Base-by-base conservation (phyloP, 1,140 invertebrate species). In the Philaenus spumarius region DNA sequence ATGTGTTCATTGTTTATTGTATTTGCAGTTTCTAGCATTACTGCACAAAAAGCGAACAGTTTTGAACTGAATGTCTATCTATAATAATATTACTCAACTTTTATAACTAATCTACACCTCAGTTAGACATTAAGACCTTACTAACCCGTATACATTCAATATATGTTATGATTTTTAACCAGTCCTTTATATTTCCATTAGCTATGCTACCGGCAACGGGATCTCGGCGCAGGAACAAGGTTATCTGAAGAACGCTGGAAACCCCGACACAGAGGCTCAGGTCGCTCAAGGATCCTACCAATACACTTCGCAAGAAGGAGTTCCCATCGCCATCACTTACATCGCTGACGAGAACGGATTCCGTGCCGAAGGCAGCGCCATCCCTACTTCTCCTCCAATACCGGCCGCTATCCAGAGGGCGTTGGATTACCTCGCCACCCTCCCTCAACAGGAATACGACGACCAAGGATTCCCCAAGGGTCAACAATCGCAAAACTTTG, bases 231-330 rank as follows among this genome's bases (percentile, higher is more conserved):
- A 74, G 15, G 73, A 73, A 34, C 50, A 62, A 4, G 71, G 71
- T 0, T 60, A 69, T 12, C 15, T 73, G 59, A 67, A 66, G 20
- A 67, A 67, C 53, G 62, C 65, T 11, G 69, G 64, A 23, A 78
- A 78, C 2, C 24, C 58, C 9, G 64, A 69, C 17, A 63, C 66
- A 39, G 69, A 69, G 40, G 68, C 72, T 4, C 68, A 72, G 56
- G 62, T 55, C 19, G 68, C 69, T 2, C 78, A 81, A 64, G 82
- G 82, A 3, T 77, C 82, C 45, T 85, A 82, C 66, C 78, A 81
- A 34, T 88, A 87, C 68, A 85, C 82, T 2, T 82, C 84, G 50
- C 74, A 80, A 15, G 85, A 89, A 62, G 86, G 87, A 20, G 35
- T 50, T 17, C 75, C 75, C 9, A 78, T 84, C 55, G 75, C 77